These are phyloP conservation scores for Stylophora pistillata DNA, from an alignment of 64 coral and sea anemone species.

Conservation along the genomic window DNA sequence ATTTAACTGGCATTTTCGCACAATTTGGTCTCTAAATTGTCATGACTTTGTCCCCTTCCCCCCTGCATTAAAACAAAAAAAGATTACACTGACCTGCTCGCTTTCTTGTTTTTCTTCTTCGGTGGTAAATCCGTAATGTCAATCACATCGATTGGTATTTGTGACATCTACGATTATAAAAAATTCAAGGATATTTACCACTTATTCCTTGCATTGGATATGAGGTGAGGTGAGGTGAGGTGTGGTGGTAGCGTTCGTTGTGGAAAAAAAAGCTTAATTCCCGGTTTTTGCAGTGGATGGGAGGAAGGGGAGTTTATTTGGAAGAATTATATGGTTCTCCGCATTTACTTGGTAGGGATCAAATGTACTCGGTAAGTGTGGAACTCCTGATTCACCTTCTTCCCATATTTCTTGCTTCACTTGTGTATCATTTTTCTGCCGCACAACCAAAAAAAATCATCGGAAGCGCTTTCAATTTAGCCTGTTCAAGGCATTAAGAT, in stretches of 20 bases:
- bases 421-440: no score
- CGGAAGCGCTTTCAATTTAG: no score
- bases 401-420: no score
- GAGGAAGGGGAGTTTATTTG: conserved; percentile 21
- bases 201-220: neutral
- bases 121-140: neutral
- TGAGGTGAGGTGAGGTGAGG: conserved; percentile 11
- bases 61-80: conserved; percentile 22
- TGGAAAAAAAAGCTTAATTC: no score
- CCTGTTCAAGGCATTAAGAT: no score
- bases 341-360: neutral
- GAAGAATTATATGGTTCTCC: conserved; percentile 13
- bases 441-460: no score
- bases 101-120: conserved; percentile 21
- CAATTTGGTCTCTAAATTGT: neutral
- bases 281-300: neutral
- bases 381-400: neutral
- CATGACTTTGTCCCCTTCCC: conserved; percentile 11
- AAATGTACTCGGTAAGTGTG: no score
- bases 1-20: conserved; percentile 20
- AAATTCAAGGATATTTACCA: no score
- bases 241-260: neutral
- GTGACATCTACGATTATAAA: no score
- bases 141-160: no score
- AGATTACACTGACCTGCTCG: conserved; percentile 19